Conservation (phyloP, 2,797 vertebrate species). For the Molossus alvarezi region DNA sequence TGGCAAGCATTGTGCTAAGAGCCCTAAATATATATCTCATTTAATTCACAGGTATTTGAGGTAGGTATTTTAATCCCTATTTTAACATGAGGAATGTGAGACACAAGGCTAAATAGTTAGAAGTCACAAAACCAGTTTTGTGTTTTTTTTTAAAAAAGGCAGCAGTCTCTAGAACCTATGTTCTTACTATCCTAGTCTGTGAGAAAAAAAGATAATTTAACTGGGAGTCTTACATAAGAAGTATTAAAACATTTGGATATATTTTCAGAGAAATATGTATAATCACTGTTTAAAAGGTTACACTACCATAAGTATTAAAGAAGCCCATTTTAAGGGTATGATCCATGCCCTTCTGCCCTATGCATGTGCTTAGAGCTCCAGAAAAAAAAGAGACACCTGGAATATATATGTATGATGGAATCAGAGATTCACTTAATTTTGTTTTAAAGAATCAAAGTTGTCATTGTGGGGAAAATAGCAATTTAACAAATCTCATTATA, state of each 20-base stretch:
- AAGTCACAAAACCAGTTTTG: neutral
- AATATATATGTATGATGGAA: neutral
- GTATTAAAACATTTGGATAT: no score
- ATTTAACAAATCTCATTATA: neutral
- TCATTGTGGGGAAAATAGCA: conserved; percentile 15
- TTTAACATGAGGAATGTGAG: conserved; percentile 33
- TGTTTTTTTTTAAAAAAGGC: neutral
- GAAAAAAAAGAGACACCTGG: neutral
- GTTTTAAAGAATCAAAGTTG: conserved; percentile 49
- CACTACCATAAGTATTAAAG: neutral
- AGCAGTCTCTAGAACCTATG: neutral
- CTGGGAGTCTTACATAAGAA: neutral
- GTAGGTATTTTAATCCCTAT: neutral
- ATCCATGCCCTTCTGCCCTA: neutral
- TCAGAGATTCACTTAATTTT: neutral
- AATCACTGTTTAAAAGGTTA: conserved; percentile 3
- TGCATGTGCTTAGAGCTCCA: neutral
- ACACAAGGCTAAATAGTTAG: neutral
- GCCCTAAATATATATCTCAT: neutral
- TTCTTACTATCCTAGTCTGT: neutral
- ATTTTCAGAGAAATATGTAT: neutral
- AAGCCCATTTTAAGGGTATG: neutral
- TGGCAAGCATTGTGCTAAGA: neutral
- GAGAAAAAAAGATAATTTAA: no score
- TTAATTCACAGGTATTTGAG: conserved; percentile 39